A percentile compares a stretch with the other conserved stretches of the same genome.
phyloP scores from a whole-genome alignment of 2,888 invertebrate genomes.

The Trichacis sp. region DNA sequence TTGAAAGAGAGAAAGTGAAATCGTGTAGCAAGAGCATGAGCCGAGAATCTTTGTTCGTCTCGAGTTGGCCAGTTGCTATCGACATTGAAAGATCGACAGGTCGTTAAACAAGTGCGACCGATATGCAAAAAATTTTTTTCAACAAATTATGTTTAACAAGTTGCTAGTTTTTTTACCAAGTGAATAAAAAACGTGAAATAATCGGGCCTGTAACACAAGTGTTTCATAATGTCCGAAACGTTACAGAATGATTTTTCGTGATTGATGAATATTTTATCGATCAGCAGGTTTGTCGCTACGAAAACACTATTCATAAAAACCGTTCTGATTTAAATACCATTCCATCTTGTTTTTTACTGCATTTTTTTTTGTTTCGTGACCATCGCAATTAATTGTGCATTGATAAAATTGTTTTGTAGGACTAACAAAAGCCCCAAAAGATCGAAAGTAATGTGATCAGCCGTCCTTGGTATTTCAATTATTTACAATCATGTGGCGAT shows the following conservation, averaged over 20 bases:
- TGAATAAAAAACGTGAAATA: background rate
- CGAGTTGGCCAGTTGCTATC: background rate
- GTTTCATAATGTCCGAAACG: no score
- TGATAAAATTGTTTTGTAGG: no score
- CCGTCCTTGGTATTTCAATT: no score
- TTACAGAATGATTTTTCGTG: no score
- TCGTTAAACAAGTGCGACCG: background rate
- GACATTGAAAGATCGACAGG: background rate
- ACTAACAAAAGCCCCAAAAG: no score
- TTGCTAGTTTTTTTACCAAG: no score
- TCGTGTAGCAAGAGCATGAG: background rate
- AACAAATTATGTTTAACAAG: no score
- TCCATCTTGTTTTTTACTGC: background rate
- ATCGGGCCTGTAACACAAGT: no score
- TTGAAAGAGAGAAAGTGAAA: background rate
- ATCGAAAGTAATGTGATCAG: no score
- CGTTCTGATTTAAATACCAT: background rate
- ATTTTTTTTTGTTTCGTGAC: no score
- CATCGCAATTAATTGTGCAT: no score
- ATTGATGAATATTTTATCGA: background rate
- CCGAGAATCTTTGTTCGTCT: background rate
- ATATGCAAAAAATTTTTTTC: no score
- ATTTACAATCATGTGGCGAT: slow-evolving; percentile 29
- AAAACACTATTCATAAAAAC: background rate
- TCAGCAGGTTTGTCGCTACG: background rate